These are phyloP conservation scores for Pitangus sulphuratus DNA, from an alignment of 2,797 vertebrate genomes.

Conservation along the genomic window DNA sequence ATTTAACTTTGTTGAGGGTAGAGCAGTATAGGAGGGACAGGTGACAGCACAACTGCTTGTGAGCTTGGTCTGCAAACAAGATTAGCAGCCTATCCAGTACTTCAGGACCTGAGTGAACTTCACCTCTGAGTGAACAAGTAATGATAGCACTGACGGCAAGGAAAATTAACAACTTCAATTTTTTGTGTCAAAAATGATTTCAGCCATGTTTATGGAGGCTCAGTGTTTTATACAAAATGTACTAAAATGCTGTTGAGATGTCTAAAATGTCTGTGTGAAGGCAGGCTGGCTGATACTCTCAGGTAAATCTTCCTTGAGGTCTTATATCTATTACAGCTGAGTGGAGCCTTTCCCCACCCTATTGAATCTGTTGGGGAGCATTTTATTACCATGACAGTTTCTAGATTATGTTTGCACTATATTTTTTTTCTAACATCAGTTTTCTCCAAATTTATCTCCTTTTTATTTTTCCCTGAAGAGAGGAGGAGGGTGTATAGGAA, in stretches of 20 bases:
- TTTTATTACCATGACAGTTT: not conserved
- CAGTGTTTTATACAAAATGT: not conserved
- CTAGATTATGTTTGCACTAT: not conserved
- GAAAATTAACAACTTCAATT: not conserved
- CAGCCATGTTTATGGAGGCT: not conserved
- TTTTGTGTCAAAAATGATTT: not conserved
- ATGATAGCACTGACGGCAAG: not conserved
- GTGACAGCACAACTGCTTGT: not conserved
- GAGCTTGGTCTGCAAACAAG: not conserved
- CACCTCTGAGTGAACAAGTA: not conserved
- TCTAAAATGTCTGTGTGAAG: not conserved
- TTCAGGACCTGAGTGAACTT: not conserved
- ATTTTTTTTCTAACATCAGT: not conserved
- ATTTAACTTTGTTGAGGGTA: not conserved
- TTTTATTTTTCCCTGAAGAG: not conserved
- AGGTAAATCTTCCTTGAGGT: not conserved
- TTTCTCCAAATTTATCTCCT: not conserved
- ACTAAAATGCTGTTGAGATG: rapidly evolving
- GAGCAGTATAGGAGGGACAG: not conserved
- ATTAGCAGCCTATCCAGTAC: not conserved
- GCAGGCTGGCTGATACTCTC: not conserved
- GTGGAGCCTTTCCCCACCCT: not conserved
- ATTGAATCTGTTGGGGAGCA: not conserved
- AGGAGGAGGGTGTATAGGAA: not conserved
- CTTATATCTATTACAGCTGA: not conserved